Base-by-base conservation (phyloP, 2,888 invertebrate genomes). In the Parasteatoda lunata region DNA sequence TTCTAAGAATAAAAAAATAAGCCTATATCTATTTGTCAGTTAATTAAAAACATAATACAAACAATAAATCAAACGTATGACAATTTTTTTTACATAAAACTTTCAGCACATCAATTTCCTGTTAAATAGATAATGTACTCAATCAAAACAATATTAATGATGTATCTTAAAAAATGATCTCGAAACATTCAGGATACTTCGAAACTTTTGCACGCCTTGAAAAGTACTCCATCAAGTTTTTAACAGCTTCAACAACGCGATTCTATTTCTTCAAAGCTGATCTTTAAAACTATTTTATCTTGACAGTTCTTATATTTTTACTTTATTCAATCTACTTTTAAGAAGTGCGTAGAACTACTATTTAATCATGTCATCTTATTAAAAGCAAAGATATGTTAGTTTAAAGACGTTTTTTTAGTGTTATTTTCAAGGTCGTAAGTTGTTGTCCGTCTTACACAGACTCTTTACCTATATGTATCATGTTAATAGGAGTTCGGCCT, bases 401-500 rank as follows among this genome's bases (percentile, higher is more conserved):
- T 45, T 59, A 5, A 45, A 9, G 54, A 52, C 8, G 45, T 30
- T 59, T 54, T 30, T 13, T 49, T 49, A 72, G 72, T 52, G 70
- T 79, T 59, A 47, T 54, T 80, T 80, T 80, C 80, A 80, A 80
- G 80, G 80, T 80, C 52, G 51, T 45, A 45, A 11, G 68, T 54
- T 68, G 69, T 7, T 70, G 69, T 48, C 59, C 54, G 66, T 77
- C 65, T 66, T 7, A n/a, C 47, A 54, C 30, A 30, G 30, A 30
- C 45, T 59, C 15, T 8, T 64, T 79, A 71, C 79, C 71, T 79
- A 69, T 49, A n/a, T 48, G 51, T 45, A 64, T 15, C 59, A 51
- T 77, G 71, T 52, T 77, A 83, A 83, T 84, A 77, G 84, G 84
- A 45, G 47, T 77, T 64, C 54, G 84, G 52, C 84, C 84, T 84